Base-by-base conservation (phyloP, 1,140 invertebrate species). In the Cotesia glomerata region DNA sequence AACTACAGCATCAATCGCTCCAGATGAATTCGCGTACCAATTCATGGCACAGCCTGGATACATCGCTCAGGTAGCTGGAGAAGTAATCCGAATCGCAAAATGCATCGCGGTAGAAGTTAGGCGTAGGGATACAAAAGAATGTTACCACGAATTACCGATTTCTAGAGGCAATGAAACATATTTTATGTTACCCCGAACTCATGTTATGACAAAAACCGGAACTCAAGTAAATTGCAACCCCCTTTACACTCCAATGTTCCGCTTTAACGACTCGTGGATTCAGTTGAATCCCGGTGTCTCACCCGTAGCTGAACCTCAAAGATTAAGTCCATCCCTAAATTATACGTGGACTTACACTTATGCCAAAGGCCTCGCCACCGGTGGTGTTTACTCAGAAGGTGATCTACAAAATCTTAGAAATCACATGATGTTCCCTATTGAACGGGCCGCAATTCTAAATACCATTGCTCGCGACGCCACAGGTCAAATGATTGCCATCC, bases 21-120 rank as follows among this genome's bases (percentile, higher is more conserved):
- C n/a, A n/a, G n/a, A n/a, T n/a, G 72, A 78, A 54, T 80, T 81
- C 49, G 77, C 78, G 0, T 77, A 67, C n/a, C 68, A 56, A 0
- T 34, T 78, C 5, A 80, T 80, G 78, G 76, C 75, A 70, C 67
- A 45, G 36, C 69, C 71, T 1, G 80, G 78, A 0, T 78, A 79
- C 18, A 77, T 76, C 65, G 79, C 79, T 0, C 35, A 76, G 0
- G 35, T 73, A 0, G 64, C 77, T 0, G 78, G 78, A n/a, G 80
- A 81, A 71, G 75, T 77, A 0, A 69, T 77, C 0, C 75, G 79
- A 16, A 39, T 81, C 16, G 49, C 77, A 0, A 75, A 77, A 75
- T 80, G 80, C 34, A 35, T 76, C 5, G 39, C 75, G 0, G 73
- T 76, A 2, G 35, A 54, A 26, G 75, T 79, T 11, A 70, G 63